Evolutionary conservation across 1,140 invertebrate genomes (phyloP).

Genomic region (Drosophila saltans): DNA sequence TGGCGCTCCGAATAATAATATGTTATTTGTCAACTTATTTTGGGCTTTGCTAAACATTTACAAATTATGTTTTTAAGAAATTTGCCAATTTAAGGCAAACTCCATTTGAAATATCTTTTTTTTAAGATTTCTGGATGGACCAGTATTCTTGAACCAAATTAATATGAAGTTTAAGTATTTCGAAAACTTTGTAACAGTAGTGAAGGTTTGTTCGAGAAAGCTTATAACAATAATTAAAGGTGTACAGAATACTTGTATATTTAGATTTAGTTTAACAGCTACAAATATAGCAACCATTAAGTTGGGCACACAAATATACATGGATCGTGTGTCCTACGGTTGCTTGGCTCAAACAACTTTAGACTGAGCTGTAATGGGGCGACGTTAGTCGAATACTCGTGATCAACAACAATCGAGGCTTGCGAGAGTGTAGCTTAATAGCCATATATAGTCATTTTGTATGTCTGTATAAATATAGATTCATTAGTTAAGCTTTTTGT

Average conservation of each 20-base stretch:
- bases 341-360: not conserved
- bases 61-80: not conserved
- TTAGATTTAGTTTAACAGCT: not conserved
- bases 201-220: too few species aligned
- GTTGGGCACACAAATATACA: too few species aligned
- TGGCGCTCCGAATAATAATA: too few species aligned
- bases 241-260: not conserved
- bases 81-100: not conserved
- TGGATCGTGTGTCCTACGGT: not conserved
- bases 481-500: slow-evolving; percentile 32
- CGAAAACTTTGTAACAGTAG: not conserved
- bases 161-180: not conserved
- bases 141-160: too few species aligned
- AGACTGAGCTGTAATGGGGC: not conserved
- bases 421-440: slow-evolving; percentile 45
- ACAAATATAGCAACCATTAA: too few species aligned
- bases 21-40: too few species aligned
- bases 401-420: slow-evolving; percentile 49
- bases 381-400: slow-evolving; percentile 50
- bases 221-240: too few species aligned
- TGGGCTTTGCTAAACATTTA: not conserved
- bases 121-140: too few species aligned
- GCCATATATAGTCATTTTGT: slow-evolving; percentile 63
- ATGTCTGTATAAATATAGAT: slow-evolving; percentile 50
- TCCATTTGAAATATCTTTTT: too few species aligned